phyloP scores from a whole-genome alignment of 2,113 vertebrate species.

The Chlorodrepanis virens region DNA sequence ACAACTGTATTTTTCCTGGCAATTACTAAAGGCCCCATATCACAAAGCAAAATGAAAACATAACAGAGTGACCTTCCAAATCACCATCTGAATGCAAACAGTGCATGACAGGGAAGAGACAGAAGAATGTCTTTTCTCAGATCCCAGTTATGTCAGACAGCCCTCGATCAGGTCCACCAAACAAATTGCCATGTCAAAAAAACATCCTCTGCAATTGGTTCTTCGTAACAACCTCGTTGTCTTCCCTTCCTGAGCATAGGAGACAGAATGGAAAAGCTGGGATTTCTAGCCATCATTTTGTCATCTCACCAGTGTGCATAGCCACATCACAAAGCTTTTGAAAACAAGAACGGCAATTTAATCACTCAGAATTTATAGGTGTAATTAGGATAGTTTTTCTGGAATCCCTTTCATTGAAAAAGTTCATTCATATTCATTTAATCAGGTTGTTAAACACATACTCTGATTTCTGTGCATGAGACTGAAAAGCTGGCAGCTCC shows the following conservation, averaged over 20 bases:
- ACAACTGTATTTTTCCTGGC: neutral
- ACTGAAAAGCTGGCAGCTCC: neutral
- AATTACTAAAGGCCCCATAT: neutral
- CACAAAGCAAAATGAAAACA: constrained; percentile 2
- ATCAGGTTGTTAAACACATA: neutral
- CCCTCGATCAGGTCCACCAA: neutral
- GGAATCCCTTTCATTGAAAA: neutral
- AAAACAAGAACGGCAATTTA: neutral
- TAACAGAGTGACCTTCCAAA: neutral
- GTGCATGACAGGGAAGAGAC: neutral
- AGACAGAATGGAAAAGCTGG: neutral
- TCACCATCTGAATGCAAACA: neutral
- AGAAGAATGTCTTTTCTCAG: neutral
- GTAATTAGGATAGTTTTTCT: neutral
- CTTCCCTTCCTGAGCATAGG: neutral
- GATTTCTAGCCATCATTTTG: neutral
- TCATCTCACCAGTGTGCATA: neutral
- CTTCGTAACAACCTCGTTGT: neutral
- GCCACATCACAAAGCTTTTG: neutral
- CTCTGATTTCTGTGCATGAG: neutral
- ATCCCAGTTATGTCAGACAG: neutral
- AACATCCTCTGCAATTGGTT: neutral
- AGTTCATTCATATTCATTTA: neutral
- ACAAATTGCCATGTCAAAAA: neutral
- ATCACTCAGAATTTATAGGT: neutral